Base-by-base conservation (phyloP, 2,113 vertebrate genomes). In the Channa argus region DNA sequence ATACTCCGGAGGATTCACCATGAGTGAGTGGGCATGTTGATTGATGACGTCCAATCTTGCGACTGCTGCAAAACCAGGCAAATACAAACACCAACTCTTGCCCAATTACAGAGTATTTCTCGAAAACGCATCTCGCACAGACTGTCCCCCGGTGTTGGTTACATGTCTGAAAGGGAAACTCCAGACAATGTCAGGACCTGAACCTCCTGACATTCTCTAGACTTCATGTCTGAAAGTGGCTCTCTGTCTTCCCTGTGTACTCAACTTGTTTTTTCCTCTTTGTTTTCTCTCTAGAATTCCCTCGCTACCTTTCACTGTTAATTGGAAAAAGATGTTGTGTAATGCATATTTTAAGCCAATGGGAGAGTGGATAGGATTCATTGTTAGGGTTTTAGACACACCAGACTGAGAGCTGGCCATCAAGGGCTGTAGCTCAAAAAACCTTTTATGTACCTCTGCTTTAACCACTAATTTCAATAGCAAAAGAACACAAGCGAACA, bases 331-430 rank as follows among this genome's bases (percentile, higher is more conserved):
- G 58, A 77, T 84, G 80, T 71, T 66, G 68, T 66, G 58, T 71
- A 79, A 58, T 82, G 61, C 45, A 80, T 88, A 74, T 86, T 85
- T 82, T 71, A 86, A 76, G 75, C 53, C 55, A 74, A 37, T 0
- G 2, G 56, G 60, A 64, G 49, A 47, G 12, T 6, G 10, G 66
- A 14, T 78, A 38, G 11, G 60, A 55, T 72, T 46, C 70, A 67
- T 62, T 9, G 52, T 4, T 2, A 34, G 51, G 37, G 51, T 68
- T 70, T 68, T 70, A 63, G 47, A 61, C 51, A 12, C 69, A 71
- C 49, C 50, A 37, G 51, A 34, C 49, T 67, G 55, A 89, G 63
- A 70, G 53, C 59, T 62, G n/a, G 56, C 38, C 36, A 36, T 76
- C 33, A 36, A 53, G 0, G 33, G 41, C 39, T 69, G 46, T 1